Conservation (phyloP, 2,113 vertebrate genomes). For the Sminthopsis crassicaudata region DNA sequence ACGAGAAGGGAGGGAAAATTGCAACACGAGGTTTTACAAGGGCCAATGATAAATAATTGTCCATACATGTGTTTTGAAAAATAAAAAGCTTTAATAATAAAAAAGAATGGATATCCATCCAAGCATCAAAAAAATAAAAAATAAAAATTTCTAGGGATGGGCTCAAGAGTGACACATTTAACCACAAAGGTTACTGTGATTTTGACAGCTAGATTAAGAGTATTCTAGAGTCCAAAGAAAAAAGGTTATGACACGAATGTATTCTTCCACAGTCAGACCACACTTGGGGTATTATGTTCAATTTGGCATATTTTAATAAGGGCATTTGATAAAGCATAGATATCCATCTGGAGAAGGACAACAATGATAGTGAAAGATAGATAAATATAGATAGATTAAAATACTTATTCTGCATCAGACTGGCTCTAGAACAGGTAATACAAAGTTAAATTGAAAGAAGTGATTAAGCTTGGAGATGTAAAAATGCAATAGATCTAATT, state of each 20-base stretch:
- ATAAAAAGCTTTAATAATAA: no score
- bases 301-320: not conserved
- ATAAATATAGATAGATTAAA: not conserved
- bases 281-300: not conserved
- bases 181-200: not conserved
- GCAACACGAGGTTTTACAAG: no score
- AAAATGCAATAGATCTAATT: not conserved
- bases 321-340: not conserved
- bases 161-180: not conserved
- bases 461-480: not conserved
- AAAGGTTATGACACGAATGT: not conserved
- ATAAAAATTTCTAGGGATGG: not conserved
- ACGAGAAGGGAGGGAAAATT: no score
- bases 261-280: not conserved
- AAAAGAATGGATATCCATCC: no score
- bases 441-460: not conserved
- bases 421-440: not conserved
- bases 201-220: not conserved
- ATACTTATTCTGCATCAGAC: not conserved
- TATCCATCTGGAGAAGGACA: not conserved
- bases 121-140: no score
- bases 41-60: no score
- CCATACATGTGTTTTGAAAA: no score
- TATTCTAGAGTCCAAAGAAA: not conserved
- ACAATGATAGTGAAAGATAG: not conserved